phyloP scores from a whole-genome alignment of 2,888 invertebrate species.

The Embidobia sp. region DNA sequence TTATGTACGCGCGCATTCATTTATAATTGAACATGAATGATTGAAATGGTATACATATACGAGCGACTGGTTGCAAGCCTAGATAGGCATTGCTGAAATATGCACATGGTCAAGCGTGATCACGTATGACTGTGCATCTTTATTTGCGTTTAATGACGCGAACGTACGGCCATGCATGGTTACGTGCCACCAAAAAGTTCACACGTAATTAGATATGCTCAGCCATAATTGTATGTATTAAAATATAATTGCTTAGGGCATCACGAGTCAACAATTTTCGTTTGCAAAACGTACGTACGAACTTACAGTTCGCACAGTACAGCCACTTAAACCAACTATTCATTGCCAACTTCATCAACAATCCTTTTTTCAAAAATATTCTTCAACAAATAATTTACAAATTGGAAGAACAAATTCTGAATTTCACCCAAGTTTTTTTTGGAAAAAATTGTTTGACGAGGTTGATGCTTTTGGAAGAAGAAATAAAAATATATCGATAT shows the following conservation, averaged over 20 bases:
- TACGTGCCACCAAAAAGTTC: slow-evolving; percentile 38
- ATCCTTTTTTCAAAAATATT: too few relatives aligned
- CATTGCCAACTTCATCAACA: too few relatives aligned
- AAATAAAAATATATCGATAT: too few relatives aligned
- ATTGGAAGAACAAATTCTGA: too few relatives aligned
- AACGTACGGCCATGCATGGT: slow-evolving; percentile 31
- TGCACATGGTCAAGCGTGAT: slow-evolving; percentile 37
- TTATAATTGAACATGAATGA: slow-evolving; percentile 49
- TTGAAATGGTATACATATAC: slow-evolving; percentile 40
- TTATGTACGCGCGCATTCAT: slow-evolving; percentile 15
- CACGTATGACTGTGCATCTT: slow-evolving; percentile 48
- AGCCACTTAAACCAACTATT: too few relatives aligned
- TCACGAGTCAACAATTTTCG: too few relatives aligned
- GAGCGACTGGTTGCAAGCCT: slow-evolving; percentile 31
- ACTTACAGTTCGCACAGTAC: too few relatives aligned
- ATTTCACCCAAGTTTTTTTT: too few relatives aligned
- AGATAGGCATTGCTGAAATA: slow-evolving; percentile 50
- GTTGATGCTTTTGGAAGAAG: too few relatives aligned
- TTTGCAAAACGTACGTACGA: too few relatives aligned
- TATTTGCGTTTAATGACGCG: slow-evolving; percentile 54
- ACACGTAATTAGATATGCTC: slow-evolving; percentile 32
- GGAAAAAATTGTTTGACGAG: too few relatives aligned
- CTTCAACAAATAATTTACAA: too few relatives aligned
- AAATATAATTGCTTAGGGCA: neutral
- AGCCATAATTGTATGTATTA: slow-evolving; percentile 14